Percentiles rank a stretch among this genome's conserved stretches.
These are phyloP conservation scores for Cotesia chilonis DNA, from an alignment of 1,140 invertebrate species.

Conservation along the genomic window DNA sequence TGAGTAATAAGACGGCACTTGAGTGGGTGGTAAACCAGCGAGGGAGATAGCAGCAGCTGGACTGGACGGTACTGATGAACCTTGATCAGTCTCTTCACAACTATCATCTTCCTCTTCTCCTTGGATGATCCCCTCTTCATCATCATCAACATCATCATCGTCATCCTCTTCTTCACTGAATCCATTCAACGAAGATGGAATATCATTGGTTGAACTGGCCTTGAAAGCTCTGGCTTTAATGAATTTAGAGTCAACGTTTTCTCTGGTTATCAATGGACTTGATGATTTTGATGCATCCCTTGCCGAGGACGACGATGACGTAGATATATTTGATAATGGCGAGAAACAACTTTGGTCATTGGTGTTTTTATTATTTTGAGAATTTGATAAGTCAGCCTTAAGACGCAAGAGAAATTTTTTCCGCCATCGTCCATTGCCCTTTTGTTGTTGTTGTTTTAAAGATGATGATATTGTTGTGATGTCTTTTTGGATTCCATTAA, in stretches of 20 bases:
- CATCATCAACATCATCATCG: slow-evolving; percentile 31
- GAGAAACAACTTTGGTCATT: slow-evolving; percentile 42
- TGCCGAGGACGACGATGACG: slow-evolving; percentile 40
- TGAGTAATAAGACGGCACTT: slow-evolving; percentile 52
- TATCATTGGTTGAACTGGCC: slow-evolving; percentile 40
- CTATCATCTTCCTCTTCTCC: slow-evolving; percentile 40
- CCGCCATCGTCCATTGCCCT: slow-evolving; percentile 46
- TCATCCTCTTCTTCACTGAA: slow-evolving; percentile 55
- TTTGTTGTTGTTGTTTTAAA: slow-evolving; percentile 4
- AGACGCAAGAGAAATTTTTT: slow-evolving; percentile 53
- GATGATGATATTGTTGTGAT: neutral
- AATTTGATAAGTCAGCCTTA: slow-evolving; percentile 35
- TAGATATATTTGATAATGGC: slow-evolving; percentile 43
- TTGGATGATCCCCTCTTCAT: slow-evolving; percentile 31
- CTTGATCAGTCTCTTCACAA: slow-evolving; percentile 56
- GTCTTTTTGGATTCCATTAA: neutral
- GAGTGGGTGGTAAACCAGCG: slow-evolving; percentile 36
- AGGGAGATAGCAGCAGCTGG: slow-evolving; percentile 53
- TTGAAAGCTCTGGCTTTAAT: slow-evolving; percentile 10
- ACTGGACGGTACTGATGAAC: slow-evolving; percentile 56
- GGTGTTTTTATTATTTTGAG: slow-evolving; percentile 51
- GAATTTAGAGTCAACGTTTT: slow-evolving; percentile 3
- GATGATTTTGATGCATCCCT: slow-evolving; percentile 3
- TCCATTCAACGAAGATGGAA: slow-evolving; percentile 49
- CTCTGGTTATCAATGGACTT: slow-evolving; percentile 15